Evolutionary conservation across 2,113 vertebrate genomes (phyloP).

Genomic region (Raja brachyura): DNA sequence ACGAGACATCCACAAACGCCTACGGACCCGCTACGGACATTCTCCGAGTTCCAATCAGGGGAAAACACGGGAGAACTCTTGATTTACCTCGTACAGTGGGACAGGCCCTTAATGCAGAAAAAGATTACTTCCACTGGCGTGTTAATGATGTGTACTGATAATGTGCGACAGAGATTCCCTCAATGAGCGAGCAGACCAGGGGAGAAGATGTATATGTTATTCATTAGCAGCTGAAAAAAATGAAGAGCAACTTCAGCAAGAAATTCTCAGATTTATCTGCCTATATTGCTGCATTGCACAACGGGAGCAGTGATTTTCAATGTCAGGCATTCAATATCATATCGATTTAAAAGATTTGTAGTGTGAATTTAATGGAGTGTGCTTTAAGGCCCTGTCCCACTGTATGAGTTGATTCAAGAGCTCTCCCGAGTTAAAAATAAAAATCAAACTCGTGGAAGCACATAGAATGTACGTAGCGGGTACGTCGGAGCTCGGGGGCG

Average conservation of each 20-base stretch:
- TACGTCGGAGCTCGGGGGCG: no score
- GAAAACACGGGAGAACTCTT: no score
- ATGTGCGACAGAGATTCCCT: not conserved
- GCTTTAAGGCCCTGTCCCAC: no score
- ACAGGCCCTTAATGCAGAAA: no score
- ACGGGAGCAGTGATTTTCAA: not conserved
- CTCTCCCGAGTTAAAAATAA: no score
- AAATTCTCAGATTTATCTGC: not conserved
- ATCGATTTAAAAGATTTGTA: not conserved
- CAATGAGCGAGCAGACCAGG: not conserved
- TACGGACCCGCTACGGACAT: no score
- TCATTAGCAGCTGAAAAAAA: not conserved
- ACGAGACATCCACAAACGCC: no score
- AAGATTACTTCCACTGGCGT: not conserved
- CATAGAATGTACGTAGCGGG: no score
- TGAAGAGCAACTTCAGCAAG: not conserved
- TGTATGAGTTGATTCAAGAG: no score
- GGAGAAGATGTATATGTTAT: not conserved
- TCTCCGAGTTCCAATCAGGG: no score
- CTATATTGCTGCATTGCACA: not conserved
- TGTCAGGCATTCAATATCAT: not conserved
- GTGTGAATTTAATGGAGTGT: not conserved
- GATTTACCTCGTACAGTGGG: no score
- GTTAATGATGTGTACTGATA: not conserved
- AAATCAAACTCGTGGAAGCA: no score